Evolutionary conservation across 2,888 invertebrate species (phyloP).

Genomic region (Germaria angustata): DNA sequence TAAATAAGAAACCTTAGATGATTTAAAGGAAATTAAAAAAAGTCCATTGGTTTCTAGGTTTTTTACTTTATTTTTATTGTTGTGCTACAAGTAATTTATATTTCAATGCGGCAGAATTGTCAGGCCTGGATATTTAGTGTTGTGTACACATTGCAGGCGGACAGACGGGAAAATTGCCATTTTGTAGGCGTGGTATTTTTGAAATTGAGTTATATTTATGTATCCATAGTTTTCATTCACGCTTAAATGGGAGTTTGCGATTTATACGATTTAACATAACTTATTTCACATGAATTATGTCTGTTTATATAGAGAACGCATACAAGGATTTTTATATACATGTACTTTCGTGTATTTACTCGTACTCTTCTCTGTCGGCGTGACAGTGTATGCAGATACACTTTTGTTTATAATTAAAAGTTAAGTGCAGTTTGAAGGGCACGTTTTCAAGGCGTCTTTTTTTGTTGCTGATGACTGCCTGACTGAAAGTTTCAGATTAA

Average conservation of each 20-base stretch:
- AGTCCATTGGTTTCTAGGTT: neutral
- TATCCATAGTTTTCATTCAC: conserved; percentile 40
- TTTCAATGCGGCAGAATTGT: neutral
- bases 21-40: neutral
- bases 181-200: conserved; percentile 53
- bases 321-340: neutral
- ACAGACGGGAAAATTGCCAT: conserved; percentile 6
- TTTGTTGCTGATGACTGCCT: too few relatives aligned
- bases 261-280: conserved; percentile 44
- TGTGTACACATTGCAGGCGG: neutral
- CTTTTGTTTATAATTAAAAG: neutral
- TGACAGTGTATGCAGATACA: conserved; percentile 17
- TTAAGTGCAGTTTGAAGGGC: neutral
- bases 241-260: conserved; percentile 48
- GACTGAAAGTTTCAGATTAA: too few relatives aligned
- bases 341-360: neutral
- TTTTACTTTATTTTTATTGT: neutral
- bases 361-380: neutral
- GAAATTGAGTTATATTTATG: conserved; percentile 56
- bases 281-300: conserved; percentile 34
- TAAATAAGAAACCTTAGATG: neutral
- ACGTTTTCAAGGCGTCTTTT: too few relatives aligned
- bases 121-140: neutral
- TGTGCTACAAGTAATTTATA: neutral
- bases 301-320: neutral